Evolutionary conservation across 2,113 vertebrate species (phyloP).

Genomic region (Cichladusa arquata): DNA sequence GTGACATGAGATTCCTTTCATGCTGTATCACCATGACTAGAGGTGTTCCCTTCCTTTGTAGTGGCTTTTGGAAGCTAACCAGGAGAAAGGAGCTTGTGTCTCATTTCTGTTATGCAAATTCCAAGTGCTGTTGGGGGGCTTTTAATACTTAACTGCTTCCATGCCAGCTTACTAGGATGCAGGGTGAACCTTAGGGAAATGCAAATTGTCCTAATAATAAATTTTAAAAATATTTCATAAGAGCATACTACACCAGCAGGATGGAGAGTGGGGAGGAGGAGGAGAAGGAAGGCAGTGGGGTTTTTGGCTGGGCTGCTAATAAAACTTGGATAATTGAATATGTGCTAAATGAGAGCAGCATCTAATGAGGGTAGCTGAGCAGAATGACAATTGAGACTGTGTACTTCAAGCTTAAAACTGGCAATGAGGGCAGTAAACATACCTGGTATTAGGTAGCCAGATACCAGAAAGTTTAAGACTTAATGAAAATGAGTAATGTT

Average conservation of each 20-base stretch:
- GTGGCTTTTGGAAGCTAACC: background rate
- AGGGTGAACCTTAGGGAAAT: background rate
- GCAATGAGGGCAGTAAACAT: constrained; percentile 19
- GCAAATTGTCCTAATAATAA: constrained; percentile 8
- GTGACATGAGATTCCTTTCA: constrained; percentile 1
- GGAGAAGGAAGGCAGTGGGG: background rate
- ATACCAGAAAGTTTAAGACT: constrained; percentile 50
- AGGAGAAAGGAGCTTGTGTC: background rate
- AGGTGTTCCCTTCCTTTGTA: constrained; percentile 9
- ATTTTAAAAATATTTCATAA: background rate
- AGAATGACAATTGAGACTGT: background rate
- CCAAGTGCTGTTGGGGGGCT: background rate
- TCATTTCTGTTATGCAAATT: background rate
- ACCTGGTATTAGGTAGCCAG: constrained; percentile 9
- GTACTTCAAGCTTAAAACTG: background rate
- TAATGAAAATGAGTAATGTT: constrained; percentile 57
- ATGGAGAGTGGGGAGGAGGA: background rate
- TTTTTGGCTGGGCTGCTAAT: background rate
- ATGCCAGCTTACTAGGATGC: background rate
- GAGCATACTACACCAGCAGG: background rate
- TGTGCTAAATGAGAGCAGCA: constrained; percentile 13
- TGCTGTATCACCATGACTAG: background rate
- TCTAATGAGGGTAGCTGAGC: constrained; percentile 3
- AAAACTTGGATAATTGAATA: constrained; percentile 9
- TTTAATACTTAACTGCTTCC: background rate